Evolutionary conservation across 2,113 vertebrate species (phyloP), one percentile per base, ranked within the genome.

Genomic region (Globicephala melas): DNA sequence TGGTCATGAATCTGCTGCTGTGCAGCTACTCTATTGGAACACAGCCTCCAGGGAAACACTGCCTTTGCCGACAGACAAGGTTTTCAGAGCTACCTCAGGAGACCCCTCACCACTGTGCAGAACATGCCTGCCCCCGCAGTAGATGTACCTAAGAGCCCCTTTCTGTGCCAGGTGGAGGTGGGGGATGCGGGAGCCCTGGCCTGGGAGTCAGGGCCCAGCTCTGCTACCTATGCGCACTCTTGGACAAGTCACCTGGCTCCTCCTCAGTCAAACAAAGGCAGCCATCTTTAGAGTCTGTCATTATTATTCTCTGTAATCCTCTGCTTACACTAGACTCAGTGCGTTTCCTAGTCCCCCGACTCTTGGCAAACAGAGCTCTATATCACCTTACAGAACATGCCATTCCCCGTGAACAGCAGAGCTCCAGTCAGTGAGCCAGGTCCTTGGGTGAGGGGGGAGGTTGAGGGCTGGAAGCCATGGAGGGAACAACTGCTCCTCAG

Each of bases 401-500:
- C 90, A 47, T 60, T 92, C 92, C 97, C 41, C 26, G 1, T 68
- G 17, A 4, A 93, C 76, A 6, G 91, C 50, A 33, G 76, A 1
- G 25, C 74, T 65, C 17, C 25, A 5, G 44, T 76, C 55, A 44
- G 33, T 0, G 6, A 2, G 41, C 83, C 68, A 20, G 4, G 6
- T 10, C 90, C 87, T 96, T 33, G 80, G 89, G 53, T 53, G 53
- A 53, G 53, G 20, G 55, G n/a, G 62, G n/a, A 80, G 36, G 88
- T 62, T 47, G 92, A 1, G 85, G 97, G 95, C 60, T 28, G 76
- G 73, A 88, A 95, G 95, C 36, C 38, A 94, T 36, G 94, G 86
- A 92, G 95, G 96, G 44, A 97, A 89, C 88, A 83, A 95, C 90
- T 98, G 89, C 36, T 93, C 84, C 91, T 76, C 88, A 95, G 89